phyloP scores from a whole-genome alignment of 1,140 invertebrate genomes.

The Caenorhabditis latens region DNA sequence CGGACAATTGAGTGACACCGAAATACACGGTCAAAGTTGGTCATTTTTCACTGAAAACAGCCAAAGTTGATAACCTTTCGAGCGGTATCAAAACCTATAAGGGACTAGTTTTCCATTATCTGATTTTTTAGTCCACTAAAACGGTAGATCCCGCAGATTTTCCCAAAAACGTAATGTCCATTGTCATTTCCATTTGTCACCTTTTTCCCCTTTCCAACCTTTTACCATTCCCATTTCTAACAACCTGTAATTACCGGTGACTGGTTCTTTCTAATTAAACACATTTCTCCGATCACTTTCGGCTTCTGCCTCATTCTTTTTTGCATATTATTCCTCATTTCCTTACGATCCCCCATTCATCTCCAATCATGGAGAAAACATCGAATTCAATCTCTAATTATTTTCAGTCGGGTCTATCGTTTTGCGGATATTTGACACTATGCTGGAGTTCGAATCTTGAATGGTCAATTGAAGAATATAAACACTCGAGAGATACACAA shows the following conservation, averaged over 20 bases:
- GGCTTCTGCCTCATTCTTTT: neutral
- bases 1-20: no score
- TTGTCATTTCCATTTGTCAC: neutral
- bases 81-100: no score
- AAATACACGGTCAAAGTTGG: no score
- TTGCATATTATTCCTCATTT: conserved; percentile 2
- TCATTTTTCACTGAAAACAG: no score
- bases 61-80: no score
- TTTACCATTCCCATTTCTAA: neutral
- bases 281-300: neutral
- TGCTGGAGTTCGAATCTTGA: conserved; percentile 67
- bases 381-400: neutral
- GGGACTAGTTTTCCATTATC: no score
- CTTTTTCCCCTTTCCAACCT: neutral
- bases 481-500: conserved; percentile 64
- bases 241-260: conserved; percentile 39
- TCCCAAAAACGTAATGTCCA: no score
- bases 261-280: conserved; percentile 50
- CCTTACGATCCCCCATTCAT: neutral
- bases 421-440: conserved; percentile 64
- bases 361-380: neutral
- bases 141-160: no score
- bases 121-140: no score
- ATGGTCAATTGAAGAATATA: conserved; percentile 68
- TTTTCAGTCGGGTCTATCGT: conserved; percentile 64